A percentile compares a stretch with the other conserved stretches of the same genome.
These are phyloP conservation scores for Myzus persicae DNA, from an alignment of 1,140 invertebrate species.

Conservation along the genomic window DNA sequence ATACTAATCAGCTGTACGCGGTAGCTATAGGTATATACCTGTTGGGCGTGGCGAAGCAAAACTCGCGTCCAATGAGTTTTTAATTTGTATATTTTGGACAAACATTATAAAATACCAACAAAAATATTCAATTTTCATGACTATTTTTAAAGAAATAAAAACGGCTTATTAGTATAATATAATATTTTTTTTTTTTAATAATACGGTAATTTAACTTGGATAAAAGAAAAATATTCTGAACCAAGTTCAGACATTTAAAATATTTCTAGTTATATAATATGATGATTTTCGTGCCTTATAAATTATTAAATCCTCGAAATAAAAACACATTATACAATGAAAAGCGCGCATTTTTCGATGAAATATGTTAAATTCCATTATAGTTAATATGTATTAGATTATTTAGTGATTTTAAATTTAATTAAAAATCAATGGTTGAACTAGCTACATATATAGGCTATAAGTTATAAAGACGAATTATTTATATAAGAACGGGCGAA, in stretches of 20 bases:
- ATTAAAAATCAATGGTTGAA: background rate
- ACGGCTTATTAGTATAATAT: background rate
- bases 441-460: background rate
- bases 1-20: background rate
- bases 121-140: background rate
- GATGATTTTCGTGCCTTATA: background rate
- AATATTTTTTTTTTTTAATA: background rate
- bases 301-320: background rate
- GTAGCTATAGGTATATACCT: background rate
- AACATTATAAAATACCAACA: background rate
- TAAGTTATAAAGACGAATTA: background rate
- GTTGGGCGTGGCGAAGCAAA: background rate
- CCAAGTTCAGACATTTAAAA: background rate
- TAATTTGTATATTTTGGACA: background rate
- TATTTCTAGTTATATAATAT: background rate
- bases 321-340: background rate
- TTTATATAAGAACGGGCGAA: background rate
- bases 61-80: constrained; percentile 9
- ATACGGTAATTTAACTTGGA: background rate
- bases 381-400: background rate
- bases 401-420: background rate
- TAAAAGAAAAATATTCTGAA: background rate
- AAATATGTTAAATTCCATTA: background rate
- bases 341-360: background rate
- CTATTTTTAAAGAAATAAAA: background rate